Evolutionary conservation across 2,888 invertebrate species (phyloP), one percentile per base, ranked within the genome.

Genomic region (Drosophila anomalata): DNA sequence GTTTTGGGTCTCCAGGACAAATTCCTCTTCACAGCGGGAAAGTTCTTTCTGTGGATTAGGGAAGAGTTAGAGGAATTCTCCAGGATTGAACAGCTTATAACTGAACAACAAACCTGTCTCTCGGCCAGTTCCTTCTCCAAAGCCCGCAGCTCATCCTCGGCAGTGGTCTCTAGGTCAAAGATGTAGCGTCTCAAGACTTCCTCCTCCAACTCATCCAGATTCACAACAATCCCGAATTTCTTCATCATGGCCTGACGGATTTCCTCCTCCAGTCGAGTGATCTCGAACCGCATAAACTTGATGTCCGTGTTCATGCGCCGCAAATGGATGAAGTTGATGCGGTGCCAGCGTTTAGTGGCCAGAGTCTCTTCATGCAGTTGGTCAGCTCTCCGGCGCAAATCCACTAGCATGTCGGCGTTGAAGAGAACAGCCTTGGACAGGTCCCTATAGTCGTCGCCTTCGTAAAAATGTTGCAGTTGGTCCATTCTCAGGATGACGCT

Each of bases 241-340:
- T 92, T 91, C 46, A 91, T 91, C 92, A 94, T 93, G 46, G 92
- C 91, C 33, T 92, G 89, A 12, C 90, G 89, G 26, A 94, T 93
- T 86, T 91, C 92, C 1, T 93, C 93, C 58, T 94, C 93, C 4
- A 96, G 86, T 8, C 92, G 91, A 2, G 92, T 91, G 1, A 95
- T 94, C 58, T 93, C 92, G 0, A 91, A 90, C 8, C 93, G 92
- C 96, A 96, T 96, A 51, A 93, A 93, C 48, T 93, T 93, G 12
- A 95, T 92, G 87, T 96, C 96, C 0, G 94, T 92, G 89, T 94
- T 94, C 94, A 96, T 95, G 71, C 95, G 94, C 55, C 94, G 93
- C 61, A 96, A 89, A 87, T 96, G 96, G 0, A 93, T 93, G 69
- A 94, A 93, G 86, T 95, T 95, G 44, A 94, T 93, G 85, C 95